Evolutionary conservation across 2,888 invertebrate species (phyloP), one percentile per base, ranked within the genome.

Genomic region (Synergus laeviventris): DNA sequence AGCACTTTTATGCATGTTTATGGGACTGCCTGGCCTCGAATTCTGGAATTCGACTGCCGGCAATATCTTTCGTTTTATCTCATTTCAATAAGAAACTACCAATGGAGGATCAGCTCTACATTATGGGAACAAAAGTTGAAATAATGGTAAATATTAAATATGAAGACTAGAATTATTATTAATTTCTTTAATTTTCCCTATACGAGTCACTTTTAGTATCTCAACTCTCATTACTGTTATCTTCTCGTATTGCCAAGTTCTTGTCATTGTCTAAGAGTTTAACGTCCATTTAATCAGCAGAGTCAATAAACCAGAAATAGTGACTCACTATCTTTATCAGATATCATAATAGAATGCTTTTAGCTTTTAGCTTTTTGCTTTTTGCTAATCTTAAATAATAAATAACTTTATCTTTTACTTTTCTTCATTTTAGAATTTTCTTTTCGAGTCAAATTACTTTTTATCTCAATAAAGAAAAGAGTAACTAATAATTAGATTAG

Each of bases 11-110:
- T 91, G 95, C 96, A 1, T 96, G 96, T 88, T 92, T 98, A 61
- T 98, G 98, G 98, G 95, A 96, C 87, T 96, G 96, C 87, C 93
- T 97, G 74, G 93, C 95, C 54, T 95, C 95, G 64, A 96, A 96
- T 91, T 95, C 96, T 38, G 94, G 94, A 5, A 95, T 97, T 45
- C 93, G 97, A 74, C 92, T 97, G 81, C 96, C 97, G 4, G 97
- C 97, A 16, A 94, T 97, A 84, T 94, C 94, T 64, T 98, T 95
- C 89, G 94, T 97, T 73, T 91, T 96, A 81, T 93, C 94, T 54
- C 96, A 97, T 91, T 97, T 95, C 87, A 96, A 96, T 88, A 94
- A 94, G 88, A 95, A 95, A 84, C 91, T 94, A 80, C 93, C 94
- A 61, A 95, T 96, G 94, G 95, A 96, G 87, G 96, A 97, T 87